Conservation (phyloP, 2,888 invertebrate genomes). For the Orchesella flavescens region DNA sequence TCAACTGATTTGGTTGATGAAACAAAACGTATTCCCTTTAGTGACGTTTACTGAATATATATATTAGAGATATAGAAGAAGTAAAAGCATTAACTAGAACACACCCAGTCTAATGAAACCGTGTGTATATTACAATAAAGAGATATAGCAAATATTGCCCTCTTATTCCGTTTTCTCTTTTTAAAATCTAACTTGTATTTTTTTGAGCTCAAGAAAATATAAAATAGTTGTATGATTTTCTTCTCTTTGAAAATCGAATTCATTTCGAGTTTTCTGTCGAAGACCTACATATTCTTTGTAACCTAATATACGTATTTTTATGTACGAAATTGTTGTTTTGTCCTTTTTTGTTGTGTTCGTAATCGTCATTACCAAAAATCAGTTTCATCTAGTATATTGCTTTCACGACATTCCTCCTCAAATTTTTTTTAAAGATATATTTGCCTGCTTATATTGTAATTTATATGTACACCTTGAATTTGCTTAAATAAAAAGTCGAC, state of each 20-base stretch:
- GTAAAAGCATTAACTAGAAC: too few relatives aligned
- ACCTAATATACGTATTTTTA: conserved; percentile 1
- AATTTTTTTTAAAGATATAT: background rate
- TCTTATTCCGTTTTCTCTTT: background rate
- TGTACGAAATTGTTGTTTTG: conserved; percentile 16
- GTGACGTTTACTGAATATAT: too few relatives aligned
- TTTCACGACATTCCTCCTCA: conserved; percentile 40
- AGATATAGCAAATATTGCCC: too few relatives aligned
- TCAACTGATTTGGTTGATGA: too few relatives aligned
- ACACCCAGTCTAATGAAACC: too few relatives aligned
- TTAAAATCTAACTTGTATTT: background rate
- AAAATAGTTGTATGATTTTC: conserved; percentile 16
- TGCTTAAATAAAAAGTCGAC: too few relatives aligned
- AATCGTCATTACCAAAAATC: conserved; percentile 22
- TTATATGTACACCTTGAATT: too few relatives aligned
- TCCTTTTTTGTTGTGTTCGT: background rate
- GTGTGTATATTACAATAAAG: too few relatives aligned
- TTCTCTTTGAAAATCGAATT: background rate
- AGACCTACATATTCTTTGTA: background rate
- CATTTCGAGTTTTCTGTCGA: background rate
- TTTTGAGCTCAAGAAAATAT: conserved; percentile 33
- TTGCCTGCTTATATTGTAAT: background rate
- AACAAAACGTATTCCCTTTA: too few relatives aligned
- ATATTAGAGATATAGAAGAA: too few relatives aligned
- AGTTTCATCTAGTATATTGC: conserved; percentile 51